Percentiles rank a stretch among this genome's conserved stretches.
Conservation (phyloP, 2,888 invertebrate species). For the Campoletis raptor region DNA sequence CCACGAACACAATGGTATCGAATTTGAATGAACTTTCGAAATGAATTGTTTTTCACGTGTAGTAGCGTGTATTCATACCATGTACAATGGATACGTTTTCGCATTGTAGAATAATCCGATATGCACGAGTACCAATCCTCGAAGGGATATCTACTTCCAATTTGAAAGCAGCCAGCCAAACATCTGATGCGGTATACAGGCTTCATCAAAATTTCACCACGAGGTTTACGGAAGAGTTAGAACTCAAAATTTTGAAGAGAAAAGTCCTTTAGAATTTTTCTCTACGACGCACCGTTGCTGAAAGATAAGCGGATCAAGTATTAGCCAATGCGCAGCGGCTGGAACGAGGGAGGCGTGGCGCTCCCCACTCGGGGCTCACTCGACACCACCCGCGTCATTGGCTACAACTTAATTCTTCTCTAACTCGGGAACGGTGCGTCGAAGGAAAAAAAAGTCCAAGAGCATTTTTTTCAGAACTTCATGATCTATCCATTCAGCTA, state of each 20-base stretch:
- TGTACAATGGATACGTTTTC: conserved; percentile 11
- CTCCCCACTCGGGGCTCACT: neutral
- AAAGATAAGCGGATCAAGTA: neutral
- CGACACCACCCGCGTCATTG: neutral
- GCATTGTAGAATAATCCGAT: conserved; percentile 11
- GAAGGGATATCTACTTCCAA: conserved; percentile 46
- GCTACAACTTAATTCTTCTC: neutral
- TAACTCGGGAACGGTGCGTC: neutral
- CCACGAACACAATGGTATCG: neutral
- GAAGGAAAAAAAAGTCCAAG: neutral
- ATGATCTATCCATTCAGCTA: neutral
- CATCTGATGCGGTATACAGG: conserved; percentile 22
- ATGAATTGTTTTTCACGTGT: conserved; percentile 19
- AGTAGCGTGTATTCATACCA: neutral
- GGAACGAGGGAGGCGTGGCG: neutral
- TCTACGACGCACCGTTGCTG: neutral
- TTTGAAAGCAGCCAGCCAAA: conserved; percentile 36
- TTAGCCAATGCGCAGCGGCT: neutral
- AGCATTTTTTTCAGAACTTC: neutral
- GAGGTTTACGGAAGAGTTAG: neutral
- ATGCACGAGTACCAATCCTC: conserved; percentile 14
- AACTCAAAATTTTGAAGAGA: neutral
- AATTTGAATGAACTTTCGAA: conserved; percentile 22
- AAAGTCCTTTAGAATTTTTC: neutral
- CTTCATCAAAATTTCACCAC: neutral